Percentiles rank a stretch among this genome's conserved stretches.
Conservation (phyloP, 2,797 vertebrate species). For the Argya squamiceps region DNA sequence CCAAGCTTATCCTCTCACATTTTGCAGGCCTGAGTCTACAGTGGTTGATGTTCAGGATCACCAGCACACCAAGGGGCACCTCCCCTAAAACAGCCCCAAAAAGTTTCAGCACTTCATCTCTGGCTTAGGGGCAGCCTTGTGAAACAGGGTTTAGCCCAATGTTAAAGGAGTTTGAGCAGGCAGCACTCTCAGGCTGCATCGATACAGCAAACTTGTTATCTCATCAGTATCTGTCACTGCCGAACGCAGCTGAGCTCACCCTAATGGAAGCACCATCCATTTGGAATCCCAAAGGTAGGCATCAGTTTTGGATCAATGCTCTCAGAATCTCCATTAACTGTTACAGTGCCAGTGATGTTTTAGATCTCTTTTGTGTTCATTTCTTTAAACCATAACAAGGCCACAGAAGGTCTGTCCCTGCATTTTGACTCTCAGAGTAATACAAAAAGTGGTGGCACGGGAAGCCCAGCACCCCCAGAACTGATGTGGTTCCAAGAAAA, state of each 20-base stretch:
- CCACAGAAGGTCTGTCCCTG: background rate
- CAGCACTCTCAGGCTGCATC: background rate
- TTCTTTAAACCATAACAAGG: background rate
- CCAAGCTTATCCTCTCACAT: background rate
- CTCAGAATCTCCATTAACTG: slow-evolving; percentile 2
- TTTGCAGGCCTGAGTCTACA: background rate
- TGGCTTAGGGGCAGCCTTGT: background rate
- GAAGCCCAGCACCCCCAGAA: background rate
- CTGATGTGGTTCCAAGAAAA: background rate
- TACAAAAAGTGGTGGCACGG: accelerated
- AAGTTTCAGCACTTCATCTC: background rate
- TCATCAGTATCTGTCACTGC: slow-evolving; percentile 23
- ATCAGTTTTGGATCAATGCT: slow-evolving; percentile 28
- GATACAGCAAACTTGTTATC: slow-evolving; percentile 24
- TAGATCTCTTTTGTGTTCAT: background rate
- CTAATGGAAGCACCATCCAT: slow-evolving; percentile 10
- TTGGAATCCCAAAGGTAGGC: slow-evolving; percentile 29
- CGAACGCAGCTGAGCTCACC: background rate
- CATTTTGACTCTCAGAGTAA: background rate
- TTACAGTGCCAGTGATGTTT: background rate
- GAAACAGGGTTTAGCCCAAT: background rate
- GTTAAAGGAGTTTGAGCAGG: background rate
- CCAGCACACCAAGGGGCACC: background rate
- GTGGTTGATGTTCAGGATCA: background rate
- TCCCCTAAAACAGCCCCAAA: background rate